Evolutionary conservation across 2,888 invertebrate genomes (phyloP).

Genomic region (Perdita meconis): DNA sequence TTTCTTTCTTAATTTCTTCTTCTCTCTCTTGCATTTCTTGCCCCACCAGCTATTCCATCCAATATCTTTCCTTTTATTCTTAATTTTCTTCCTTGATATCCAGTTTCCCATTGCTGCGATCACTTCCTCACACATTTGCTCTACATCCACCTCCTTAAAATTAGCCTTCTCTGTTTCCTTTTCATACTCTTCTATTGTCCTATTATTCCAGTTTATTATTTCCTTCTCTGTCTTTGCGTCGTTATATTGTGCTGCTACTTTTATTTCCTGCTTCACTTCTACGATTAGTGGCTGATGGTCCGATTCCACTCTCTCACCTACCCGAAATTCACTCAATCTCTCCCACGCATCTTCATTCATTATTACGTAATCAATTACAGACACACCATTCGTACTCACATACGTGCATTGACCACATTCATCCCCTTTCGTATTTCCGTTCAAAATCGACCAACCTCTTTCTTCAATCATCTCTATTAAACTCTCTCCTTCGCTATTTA

Average conservation of each 20-base stretch:
- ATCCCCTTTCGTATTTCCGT: constrained; percentile 20
- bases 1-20: constrained; percentile 13
- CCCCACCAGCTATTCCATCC: neutral
- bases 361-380: neutral
- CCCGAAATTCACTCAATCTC: constrained; percentile 16
- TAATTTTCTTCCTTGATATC: neutral
- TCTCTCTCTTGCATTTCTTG: constrained; percentile 15
- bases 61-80: neutral
- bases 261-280: neutral
- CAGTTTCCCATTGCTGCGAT: neutral
- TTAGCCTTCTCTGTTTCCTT: too few species aligned
- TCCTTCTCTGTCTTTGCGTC: constrained; percentile 15
- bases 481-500: constrained; percentile 22
- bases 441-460: constrained; percentile 47
- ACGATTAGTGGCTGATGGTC: constrained; percentile 33
- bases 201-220: neutral
- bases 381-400: neutral
- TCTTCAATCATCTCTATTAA: constrained; percentile 43
- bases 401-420: neutral
- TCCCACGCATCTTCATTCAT: constrained; percentile 7
- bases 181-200: too few species aligned
- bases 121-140: neutral
- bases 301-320: constrained; percentile 33
- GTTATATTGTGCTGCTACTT: neutral
- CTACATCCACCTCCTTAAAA: neutral